These are phyloP conservation scores for Sardina pilchardus DNA, from an alignment of 2,113 vertebrate genomes.

Conservation along the genomic window DNA sequence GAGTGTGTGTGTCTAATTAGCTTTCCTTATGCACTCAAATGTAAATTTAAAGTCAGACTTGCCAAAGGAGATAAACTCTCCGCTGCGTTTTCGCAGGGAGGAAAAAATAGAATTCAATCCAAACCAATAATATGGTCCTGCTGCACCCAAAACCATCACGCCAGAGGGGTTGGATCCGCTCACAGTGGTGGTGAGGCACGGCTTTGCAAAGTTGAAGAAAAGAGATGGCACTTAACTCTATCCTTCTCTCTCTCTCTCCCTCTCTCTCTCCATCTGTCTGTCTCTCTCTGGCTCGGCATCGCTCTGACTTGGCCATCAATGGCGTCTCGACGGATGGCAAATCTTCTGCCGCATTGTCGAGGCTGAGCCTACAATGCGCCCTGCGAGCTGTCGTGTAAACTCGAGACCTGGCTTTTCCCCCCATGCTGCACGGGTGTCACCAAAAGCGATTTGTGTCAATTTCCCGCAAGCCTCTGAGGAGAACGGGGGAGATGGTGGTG, in stretches of 20 bases:
- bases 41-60: constrained; percentile 20
- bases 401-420: constrained; percentile 1
- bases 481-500: not conserved
- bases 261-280: not conserved
- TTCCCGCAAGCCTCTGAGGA: constrained; percentile 33
- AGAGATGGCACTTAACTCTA: not conserved
- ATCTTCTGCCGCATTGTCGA: constrained; percentile 29
- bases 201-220: constrained; percentile 23
- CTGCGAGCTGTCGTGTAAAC: constrained; percentile 40
- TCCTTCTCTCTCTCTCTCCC: not conserved
- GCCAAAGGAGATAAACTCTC: constrained; percentile 13
- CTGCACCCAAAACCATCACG: constrained; percentile 12
- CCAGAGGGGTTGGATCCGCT: not conserved
- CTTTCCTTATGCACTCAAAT: not conserved
- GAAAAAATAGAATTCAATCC: not conserved
- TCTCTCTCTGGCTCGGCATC: not conserved
- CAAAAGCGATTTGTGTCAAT: constrained; percentile 48
- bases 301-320: constrained; percentile 9
- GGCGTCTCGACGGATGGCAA: constrained; percentile 32
- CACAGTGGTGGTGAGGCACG: not conserved
- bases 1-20: not conserved
- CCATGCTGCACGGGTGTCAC: constrained; percentile 13
- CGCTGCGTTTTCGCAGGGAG: not conserved
- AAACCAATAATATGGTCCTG: constrained; percentile 11
- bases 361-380: constrained; percentile 29